Conservation (phyloP, 2,888 invertebrate genomes). For the Gerris lacustris region DNA sequence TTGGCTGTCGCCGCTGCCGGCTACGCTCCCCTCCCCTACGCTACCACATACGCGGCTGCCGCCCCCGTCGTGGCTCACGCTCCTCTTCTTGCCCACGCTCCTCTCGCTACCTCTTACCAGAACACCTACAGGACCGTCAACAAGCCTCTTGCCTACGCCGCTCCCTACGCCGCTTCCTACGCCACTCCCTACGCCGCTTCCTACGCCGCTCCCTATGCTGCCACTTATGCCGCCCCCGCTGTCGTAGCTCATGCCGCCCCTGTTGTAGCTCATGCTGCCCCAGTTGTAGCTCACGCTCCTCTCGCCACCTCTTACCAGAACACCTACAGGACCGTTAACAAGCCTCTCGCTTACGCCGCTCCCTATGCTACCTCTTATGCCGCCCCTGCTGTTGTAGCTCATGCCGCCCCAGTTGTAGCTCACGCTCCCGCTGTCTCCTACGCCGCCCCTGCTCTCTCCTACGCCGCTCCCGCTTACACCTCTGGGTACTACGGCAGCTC, state of each 20-base stretch:
- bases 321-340: slow-evolving; percentile 43
- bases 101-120: slow-evolving; percentile 52
- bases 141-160: slow-evolving; percentile 12
- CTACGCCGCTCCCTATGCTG: slow-evolving; percentile 16
- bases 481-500: slow-evolving; percentile 27
- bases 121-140: slow-evolving; percentile 46
- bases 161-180: slow-evolving; percentile 13
- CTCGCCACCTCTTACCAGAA: slow-evolving; percentile 53
- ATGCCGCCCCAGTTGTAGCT: slow-evolving; percentile 30
- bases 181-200: slow-evolving; percentile 36
- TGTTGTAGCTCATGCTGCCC: slow-evolving; percentile 13
- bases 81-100: slow-evolving; percentile 36
- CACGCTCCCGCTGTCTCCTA: slow-evolving; percentile 36
- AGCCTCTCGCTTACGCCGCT: slow-evolving; percentile 11
- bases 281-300: slow-evolving; percentile 38
- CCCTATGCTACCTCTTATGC: slow-evolving; percentile 2
- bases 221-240: neutral
- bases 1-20: slow-evolving; percentile 7
- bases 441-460: slow-evolving; percentile 44
- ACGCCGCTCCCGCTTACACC: slow-evolving; percentile 30
- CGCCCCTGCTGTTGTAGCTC: slow-evolving; percentile 2
- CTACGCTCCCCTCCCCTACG: slow-evolving; percentile 16
- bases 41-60: slow-evolving; percentile 36
- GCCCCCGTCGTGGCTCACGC: slow-evolving; percentile 20
- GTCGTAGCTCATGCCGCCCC: neutral